phyloP scores from a whole-genome alignment of 2,113 vertebrate species.

The Clinocottus analis region DNA sequence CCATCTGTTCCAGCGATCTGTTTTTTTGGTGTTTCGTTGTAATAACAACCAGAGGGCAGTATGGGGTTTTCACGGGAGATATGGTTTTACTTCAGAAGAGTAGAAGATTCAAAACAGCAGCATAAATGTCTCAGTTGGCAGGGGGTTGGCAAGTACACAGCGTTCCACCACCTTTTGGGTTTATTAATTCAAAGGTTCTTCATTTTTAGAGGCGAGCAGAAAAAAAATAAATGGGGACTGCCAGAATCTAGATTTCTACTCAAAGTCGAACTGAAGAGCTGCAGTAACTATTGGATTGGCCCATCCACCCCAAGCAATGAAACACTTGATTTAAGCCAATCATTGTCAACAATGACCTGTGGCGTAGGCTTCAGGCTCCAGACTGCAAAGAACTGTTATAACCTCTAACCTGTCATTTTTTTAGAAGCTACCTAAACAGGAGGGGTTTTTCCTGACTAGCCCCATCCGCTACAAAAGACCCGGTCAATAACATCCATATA shows the following conservation, averaged over 20 bases:
- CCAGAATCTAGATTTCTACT: not conserved
- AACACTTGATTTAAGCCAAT: slow-evolving; percentile 19
- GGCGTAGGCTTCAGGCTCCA: too few species aligned
- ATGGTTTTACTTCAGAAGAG: slow-evolving; percentile 17
- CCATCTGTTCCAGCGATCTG: slow-evolving; percentile 59
- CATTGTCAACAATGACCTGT: slow-evolving; percentile 1
- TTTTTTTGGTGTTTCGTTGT: slow-evolving; percentile 42
- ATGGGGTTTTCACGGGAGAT: slow-evolving; percentile 19
- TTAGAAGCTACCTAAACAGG: too few species aligned
- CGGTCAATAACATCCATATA: too few species aligned
- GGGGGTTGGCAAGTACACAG: not conserved
- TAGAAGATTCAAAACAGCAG: slow-evolving; percentile 1
- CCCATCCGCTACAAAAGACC: too few species aligned
- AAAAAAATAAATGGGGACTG: slow-evolving; percentile 4
- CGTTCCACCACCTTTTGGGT: not conserved
- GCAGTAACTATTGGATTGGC: slow-evolving; percentile 1
- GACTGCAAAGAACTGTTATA: too few species aligned
- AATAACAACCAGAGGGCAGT: slow-evolving; percentile 58
- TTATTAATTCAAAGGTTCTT: slow-evolving; percentile 28
- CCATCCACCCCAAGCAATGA: not conserved
- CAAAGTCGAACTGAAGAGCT: not conserved
- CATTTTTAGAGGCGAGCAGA: slow-evolving; percentile 22
- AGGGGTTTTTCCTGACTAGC: too few species aligned
- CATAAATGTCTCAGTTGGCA: slow-evolving; percentile 11
- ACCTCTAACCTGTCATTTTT: too few species aligned